These are phyloP conservation scores for Esox niger DNA, from an alignment of 2,113 vertebrate genomes.

Conservation along the genomic window DNA sequence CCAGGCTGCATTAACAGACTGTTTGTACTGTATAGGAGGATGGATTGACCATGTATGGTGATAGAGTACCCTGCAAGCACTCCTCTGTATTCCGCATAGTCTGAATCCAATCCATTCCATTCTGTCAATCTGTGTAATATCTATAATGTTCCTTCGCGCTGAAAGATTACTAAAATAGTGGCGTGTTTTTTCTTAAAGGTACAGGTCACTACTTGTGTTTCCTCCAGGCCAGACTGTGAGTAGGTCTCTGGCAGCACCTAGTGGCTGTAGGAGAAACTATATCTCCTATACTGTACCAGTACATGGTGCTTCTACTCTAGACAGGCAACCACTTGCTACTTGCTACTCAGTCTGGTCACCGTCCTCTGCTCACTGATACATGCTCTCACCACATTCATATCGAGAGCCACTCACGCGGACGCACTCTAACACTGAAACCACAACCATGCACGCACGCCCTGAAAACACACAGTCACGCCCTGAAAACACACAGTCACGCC, in stretches of 20 bases:
- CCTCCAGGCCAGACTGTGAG: slow-evolving; percentile 53
- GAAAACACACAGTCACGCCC: too few species aligned
- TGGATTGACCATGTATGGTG: too few species aligned
- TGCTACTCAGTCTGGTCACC: slow-evolving; percentile 56
- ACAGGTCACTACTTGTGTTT: not conserved
- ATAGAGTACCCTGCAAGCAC: too few species aligned
- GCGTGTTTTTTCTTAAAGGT: not conserved
- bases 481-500: too few species aligned
- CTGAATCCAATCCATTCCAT: not conserved
- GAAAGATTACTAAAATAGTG: not conserved
- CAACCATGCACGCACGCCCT: too few species aligned
- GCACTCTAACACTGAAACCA: too few species aligned
- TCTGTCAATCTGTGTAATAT: not conserved
- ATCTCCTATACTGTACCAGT: slow-evolving; percentile 10
- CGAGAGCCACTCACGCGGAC: not conserved
- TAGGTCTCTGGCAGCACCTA: slow-evolving; percentile 94
- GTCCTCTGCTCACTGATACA: slow-evolving; percentile 20
- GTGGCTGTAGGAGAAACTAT: slow-evolving; percentile 81
- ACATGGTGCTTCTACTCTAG: not conserved
- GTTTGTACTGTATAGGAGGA: too few species aligned
- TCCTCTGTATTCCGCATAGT: not conserved
- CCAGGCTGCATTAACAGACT: too few species aligned
- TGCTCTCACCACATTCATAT: not conserved
- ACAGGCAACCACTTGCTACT: slow-evolving; percentile 44
- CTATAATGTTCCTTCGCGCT: not conserved